These are phyloP conservation scores for Redunca redunca DNA, from an alignment of 2,113 vertebrate genomes.

Conservation along the genomic window DNA sequence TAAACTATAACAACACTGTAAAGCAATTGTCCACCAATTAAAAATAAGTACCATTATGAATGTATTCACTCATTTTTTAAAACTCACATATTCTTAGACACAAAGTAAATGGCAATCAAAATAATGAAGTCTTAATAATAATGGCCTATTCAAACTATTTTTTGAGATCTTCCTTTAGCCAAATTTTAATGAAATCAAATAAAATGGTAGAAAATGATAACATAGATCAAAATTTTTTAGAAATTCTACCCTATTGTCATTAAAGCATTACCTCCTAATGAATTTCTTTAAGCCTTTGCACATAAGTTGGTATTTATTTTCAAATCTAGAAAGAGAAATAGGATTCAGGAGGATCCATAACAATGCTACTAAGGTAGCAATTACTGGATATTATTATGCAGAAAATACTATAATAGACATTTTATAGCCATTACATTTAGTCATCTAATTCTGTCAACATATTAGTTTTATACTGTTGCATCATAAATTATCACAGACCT, in stretches of 20 bases:
- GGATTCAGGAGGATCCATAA: background rate
- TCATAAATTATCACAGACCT: background rate
- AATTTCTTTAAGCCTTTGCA: background rate
- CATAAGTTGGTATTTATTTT: background rate
- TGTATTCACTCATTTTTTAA: background rate
- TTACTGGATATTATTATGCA: background rate
- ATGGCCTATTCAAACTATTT: background rate
- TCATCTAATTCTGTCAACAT: background rate
- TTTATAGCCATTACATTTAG: background rate
- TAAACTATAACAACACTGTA: background rate
- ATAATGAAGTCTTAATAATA: background rate
- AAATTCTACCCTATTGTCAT: background rate
- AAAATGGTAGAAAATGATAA: background rate
- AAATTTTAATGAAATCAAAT: slow-evolving; percentile 17
- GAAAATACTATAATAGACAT: background rate
- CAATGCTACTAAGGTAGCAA: background rate
- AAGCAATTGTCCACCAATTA: background rate
- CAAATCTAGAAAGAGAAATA: background rate
- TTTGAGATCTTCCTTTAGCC: background rate
- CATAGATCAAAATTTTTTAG: background rate
- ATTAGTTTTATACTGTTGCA: background rate
- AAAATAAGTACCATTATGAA: background rate
- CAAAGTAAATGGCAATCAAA: background rate
- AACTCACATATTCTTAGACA: background rate
- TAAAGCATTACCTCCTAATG: background rate